These are phyloP conservation scores for Limnephilus lunatus DNA, from an alignment of 2,888 invertebrate species.

Conservation along the genomic window DNA sequence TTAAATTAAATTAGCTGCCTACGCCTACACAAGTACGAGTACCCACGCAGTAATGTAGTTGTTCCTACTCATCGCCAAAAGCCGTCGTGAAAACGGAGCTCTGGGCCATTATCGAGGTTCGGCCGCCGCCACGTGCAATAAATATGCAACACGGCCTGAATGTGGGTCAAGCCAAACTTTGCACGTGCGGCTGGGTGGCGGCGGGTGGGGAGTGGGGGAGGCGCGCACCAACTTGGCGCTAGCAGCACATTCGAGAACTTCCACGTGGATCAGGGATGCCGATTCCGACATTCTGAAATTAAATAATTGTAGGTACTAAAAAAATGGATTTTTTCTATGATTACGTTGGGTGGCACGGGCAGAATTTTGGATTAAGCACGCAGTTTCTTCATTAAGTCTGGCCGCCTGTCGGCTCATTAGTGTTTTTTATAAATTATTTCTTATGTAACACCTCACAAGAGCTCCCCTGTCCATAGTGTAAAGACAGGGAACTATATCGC, in stretches of 20 bases:
- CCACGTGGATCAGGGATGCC: constrained; percentile 53
- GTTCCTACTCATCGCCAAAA: background rate
- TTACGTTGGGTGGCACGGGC: too few species aligned
- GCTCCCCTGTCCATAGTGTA: too few species aligned
- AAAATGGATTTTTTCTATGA: too few species aligned
- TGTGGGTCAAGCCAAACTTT: constrained; percentile 68
- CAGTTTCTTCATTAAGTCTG: too few species aligned
- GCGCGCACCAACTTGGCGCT: constrained; percentile 20
- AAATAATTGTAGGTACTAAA: background rate
- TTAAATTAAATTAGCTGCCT: background rate
- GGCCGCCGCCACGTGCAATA: constrained; percentile 66
- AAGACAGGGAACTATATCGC: too few species aligned
- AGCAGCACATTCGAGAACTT: constrained; percentile 12
- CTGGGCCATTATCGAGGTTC: constrained; percentile 36
- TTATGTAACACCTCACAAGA: too few species aligned
- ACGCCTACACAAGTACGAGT: background rate
- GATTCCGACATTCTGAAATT: background rate
- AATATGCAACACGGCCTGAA: constrained; percentile 66
- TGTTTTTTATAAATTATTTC: too few species aligned
- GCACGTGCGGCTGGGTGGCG: constrained; percentile 66
- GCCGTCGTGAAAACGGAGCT: constrained; percentile 42
- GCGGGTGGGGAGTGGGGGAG: background rate
- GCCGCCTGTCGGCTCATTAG: too few species aligned
- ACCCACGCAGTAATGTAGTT: background rate
- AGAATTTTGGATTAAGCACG: too few species aligned